These are phyloP conservation scores for Alca torda DNA, from an alignment of 2,797 vertebrate genomes.

Conservation along the genomic window DNA sequence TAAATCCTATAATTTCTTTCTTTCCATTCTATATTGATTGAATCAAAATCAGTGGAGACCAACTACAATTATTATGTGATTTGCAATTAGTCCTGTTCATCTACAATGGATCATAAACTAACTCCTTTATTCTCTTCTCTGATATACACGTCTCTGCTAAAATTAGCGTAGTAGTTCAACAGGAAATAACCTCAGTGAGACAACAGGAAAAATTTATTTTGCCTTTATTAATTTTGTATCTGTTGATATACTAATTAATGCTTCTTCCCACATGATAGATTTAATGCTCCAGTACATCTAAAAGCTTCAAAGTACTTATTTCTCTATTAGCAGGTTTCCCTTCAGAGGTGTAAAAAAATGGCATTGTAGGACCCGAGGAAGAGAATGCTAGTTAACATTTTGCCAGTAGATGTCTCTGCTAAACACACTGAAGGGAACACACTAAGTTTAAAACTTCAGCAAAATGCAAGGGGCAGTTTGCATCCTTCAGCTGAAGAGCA, in stretches of 20 bases:
- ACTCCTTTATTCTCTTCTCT: not conserved
- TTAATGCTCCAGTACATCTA: not conserved
- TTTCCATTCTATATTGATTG: not conserved
- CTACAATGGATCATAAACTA: not conserved
- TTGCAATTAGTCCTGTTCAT: not conserved
- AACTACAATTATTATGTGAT: accelerated
- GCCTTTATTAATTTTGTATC: not conserved
- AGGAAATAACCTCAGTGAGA: not conserved
- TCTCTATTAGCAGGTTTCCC: not conserved
- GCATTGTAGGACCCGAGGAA: not conserved
- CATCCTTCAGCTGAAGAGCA: not conserved
- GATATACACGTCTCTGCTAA: not conserved
- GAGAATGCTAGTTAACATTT: not conserved
- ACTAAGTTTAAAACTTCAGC: not conserved
- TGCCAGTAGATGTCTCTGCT: slow-evolving; percentile 63
- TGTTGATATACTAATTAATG: not conserved
- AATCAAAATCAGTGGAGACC: not conserved
- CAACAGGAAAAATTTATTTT: not conserved
- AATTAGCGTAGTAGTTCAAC: not conserved
- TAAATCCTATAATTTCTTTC: not conserved
- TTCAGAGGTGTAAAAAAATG: not conserved
- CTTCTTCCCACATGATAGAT: not conserved
- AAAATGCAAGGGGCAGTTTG: not conserved
- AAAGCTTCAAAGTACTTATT: not conserved
- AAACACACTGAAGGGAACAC: not conserved